phyloP scores from a whole-genome alignment of 30 jellyfish, hydroid and myxozoan genomes.

The Morbakka virulenta region DNA sequence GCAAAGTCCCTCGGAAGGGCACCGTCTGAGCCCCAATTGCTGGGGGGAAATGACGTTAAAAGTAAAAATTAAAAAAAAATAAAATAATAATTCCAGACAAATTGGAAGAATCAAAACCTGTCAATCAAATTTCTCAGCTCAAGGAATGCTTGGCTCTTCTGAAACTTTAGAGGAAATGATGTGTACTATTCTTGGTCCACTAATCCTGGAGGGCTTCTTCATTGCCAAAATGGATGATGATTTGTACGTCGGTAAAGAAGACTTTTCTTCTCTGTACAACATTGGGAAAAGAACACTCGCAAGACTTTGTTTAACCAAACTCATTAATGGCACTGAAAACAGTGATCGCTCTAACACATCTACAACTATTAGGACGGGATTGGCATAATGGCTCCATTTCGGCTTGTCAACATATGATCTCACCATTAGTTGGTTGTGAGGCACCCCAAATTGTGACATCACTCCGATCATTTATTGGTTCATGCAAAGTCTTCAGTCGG shows the following conservation, averaged over 20 bases:
- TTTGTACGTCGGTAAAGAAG: neutral
- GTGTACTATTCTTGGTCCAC: constrained; percentile 9
- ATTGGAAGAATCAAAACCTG: neutral
- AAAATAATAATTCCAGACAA: neutral
- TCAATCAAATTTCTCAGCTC: neutral
- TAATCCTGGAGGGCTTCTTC: neutral
- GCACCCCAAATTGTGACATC: neutral
- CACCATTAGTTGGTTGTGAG: neutral
- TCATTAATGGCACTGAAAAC: neutral
- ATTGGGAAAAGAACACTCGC: neutral
- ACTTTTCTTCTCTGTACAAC: neutral
- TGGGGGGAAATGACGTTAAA: too few species aligned
- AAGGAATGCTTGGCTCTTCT: constrained; percentile 2
- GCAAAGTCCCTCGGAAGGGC: too few species aligned
- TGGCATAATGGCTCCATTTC: neutral
- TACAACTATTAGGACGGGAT: neutral
- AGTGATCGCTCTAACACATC: neutral
- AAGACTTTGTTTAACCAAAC: neutral
- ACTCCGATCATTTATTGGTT: neutral
- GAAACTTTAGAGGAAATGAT: constrained; percentile 1
- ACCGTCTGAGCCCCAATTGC: too few species aligned
- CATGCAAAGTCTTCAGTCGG: neutral
- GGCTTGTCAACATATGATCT: too few species aligned
- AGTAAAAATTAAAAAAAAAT: too few species aligned
- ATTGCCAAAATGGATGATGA: neutral